Evolutionary conservation across 2,888 invertebrate genomes (phyloP).

Genomic region (Abrostola tripartita): DNA sequence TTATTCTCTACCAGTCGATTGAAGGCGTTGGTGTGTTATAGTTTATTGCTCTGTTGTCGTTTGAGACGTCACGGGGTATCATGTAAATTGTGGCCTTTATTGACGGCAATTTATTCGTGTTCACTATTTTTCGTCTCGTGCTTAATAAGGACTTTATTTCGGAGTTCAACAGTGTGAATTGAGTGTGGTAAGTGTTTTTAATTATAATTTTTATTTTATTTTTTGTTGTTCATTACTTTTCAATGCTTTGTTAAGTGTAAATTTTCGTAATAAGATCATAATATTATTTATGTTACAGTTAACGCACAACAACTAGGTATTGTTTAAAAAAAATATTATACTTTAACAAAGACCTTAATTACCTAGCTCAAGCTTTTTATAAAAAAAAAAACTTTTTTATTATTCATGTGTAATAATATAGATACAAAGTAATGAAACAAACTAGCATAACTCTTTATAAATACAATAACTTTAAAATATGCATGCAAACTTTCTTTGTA

Average conservation of each 20-base stretch:
- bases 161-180: conserved; percentile 68
- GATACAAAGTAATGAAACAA: no score
- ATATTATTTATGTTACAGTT: no score
- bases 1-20: conserved; percentile 86
- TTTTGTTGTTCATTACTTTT: conserved; percentile 6
- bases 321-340: no score
- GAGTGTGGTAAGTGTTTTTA: conserved; percentile 66
- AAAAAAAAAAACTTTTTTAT: no score
- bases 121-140: conserved; percentile 72
- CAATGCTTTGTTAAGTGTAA: no score
- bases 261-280: no score
- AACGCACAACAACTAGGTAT: no score
- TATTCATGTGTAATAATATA: no score
- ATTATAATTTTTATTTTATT: conserved; percentile 51
- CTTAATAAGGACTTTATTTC: conserved; percentile 75
- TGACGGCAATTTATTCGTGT: conserved; percentile 72
- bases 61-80: conserved; percentile 75
- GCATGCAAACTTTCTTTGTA: background rate
- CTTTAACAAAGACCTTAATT: no score
- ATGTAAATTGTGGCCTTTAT: conserved; percentile 81
- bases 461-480: no score
- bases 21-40: conserved; percentile 86
- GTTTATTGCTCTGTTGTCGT: conserved; percentile 83
- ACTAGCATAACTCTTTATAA: no score
- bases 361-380: no score